Evolutionary conservation across 2,888 invertebrate species (phyloP).

Genomic region (Rotaria magnacalcarata): DNA sequence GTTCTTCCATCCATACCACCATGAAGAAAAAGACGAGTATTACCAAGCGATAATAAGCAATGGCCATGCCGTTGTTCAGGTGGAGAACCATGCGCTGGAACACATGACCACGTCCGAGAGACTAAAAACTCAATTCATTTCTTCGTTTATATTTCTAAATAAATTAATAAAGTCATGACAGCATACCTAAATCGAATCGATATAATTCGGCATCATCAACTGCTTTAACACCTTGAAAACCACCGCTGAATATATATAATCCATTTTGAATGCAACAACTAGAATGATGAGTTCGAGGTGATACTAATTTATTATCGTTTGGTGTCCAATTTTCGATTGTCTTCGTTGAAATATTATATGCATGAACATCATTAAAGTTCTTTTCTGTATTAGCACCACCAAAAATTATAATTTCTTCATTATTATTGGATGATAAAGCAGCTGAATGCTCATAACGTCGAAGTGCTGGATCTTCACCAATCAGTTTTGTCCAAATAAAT

Average conservation of each 20-base stretch:
- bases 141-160: too few relatives aligned
- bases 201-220: conserved; percentile 53
- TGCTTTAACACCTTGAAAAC: conserved; percentile 54
- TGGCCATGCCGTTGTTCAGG: conserved; percentile 59
- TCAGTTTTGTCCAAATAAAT: conserved; percentile 54
- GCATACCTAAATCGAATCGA: conserved; percentile 33
- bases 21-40: conserved; percentile 54
- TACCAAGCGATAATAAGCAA: conserved; percentile 51
- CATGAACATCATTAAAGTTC: conserved; percentile 56
- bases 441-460: conserved; percentile 56
- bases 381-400: conserved; percentile 57
- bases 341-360: conserved; percentile 51
- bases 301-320: conserved; percentile 51
- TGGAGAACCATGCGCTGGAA: conserved; percentile 52
- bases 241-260: conserved; percentile 57
- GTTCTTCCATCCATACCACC: conserved; percentile 57
- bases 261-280: conserved; percentile 51
- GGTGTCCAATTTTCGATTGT: conserved; percentile 51
- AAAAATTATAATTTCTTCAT: conserved; percentile 54
- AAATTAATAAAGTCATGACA: too few relatives aligned
- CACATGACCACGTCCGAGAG: conserved; percentile 52
- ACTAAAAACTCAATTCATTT: conserved; percentile 48
- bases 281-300: conserved; percentile 55
- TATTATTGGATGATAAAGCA: conserved; percentile 50
- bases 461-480: conserved; percentile 47